Percentiles rank a stretch among this genome's conserved stretches.
Evolutionary conservation across 2,113 vertebrate species (phyloP).

Genomic region (Atrichornis clamosus): DNA sequence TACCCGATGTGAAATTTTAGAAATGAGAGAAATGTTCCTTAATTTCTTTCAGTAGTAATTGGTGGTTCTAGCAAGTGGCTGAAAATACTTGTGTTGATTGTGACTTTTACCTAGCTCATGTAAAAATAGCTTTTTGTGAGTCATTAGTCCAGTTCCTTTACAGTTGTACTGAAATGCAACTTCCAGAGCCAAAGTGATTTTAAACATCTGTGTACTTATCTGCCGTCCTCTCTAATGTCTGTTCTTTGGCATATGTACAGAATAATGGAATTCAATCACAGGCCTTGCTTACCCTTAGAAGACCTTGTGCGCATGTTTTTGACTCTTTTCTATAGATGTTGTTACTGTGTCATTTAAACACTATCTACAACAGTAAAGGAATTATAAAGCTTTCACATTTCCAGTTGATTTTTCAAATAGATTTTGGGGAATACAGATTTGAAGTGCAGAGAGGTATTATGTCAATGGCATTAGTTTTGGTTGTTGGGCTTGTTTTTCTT

Average conservation of each 20-base stretch:
- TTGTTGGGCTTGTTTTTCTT: not conserved
- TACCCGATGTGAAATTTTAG: not conserved
- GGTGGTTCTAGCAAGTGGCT: not conserved
- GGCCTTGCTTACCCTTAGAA: not conserved
- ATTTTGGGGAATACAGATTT: not conserved
- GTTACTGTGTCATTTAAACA: not conserved
- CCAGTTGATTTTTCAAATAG: not conserved
- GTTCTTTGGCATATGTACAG: not conserved
- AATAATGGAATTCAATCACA: not conserved
- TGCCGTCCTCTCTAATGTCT: not conserved
- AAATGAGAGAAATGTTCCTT: not conserved
- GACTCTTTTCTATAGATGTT: not conserved
- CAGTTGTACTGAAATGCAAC: not conserved
- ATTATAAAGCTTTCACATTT: not conserved
- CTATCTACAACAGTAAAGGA: not conserved
- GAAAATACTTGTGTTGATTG: not conserved
- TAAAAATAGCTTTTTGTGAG: not conserved
- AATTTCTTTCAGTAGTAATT: not conserved
- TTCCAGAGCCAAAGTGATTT: not conserved
- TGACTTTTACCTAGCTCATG: not conserved
- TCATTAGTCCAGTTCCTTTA: not conserved
- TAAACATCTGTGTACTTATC: not conserved
- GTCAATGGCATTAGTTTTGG: not conserved
- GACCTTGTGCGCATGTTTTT: accelerated
- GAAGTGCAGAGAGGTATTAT: not conserved